Conservation (phyloP, 2,888 invertebrate species). For the Tenthredo distinguenda region DNA sequence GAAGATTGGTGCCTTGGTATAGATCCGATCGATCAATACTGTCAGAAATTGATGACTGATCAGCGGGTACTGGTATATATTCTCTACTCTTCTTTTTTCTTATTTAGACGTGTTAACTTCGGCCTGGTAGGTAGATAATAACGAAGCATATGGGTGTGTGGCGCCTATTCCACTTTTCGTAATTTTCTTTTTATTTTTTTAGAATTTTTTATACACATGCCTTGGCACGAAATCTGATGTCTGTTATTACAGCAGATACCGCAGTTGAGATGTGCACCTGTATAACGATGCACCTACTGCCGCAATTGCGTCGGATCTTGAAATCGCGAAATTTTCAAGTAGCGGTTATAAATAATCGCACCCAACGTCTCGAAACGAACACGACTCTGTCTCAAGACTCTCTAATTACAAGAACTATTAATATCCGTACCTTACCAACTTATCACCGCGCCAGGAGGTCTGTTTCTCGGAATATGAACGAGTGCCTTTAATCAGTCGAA, state of each 20-base stretch:
- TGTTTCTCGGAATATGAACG: slow-evolving; percentile 37
- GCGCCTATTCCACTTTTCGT: not conserved
- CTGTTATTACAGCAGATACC: not conserved
- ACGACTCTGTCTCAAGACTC: slow-evolving; percentile 30
- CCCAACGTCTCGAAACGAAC: not conserved
- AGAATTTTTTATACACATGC: not conserved
- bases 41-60: slow-evolving; percentile 22
- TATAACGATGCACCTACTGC: not conserved
- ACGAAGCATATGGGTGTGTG: not conserved
- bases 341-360: slow-evolving; percentile 4
- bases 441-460: slow-evolving; percentile 36
- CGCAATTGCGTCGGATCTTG: not conserved
- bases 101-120: not conserved
- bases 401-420: slow-evolving; percentile 43
- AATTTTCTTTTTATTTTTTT: not conserved
- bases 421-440: slow-evolving; percentile 34
- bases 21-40: slow-evolving; percentile 22
- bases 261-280: not conserved
- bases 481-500: slow-evolving; percentile 22
- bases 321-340: slow-evolving; percentile 22
- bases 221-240: not conserved
- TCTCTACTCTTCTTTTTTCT: not conserved
- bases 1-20: not conserved
- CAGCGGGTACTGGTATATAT: not conserved
- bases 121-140: slow-evolving; percentile 2